Percentiles rank a stretch among this genome's conserved stretches.
These are phyloP conservation scores for Drosophila acutilabella DNA, from an alignment of 2,888 invertebrate species.

Conservation along the genomic window DNA sequence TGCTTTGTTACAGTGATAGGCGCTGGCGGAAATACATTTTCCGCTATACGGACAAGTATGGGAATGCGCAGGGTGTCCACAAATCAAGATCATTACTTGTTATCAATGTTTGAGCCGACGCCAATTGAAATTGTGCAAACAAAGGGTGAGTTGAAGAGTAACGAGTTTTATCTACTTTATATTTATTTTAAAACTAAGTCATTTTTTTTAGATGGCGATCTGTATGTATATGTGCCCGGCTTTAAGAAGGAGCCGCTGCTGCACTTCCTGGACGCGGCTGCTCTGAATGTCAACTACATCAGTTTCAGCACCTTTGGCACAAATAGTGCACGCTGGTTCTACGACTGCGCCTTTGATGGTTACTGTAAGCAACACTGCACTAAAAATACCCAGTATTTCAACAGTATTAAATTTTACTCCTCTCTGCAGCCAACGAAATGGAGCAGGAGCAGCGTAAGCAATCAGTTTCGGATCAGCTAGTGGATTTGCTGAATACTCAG, in stretches of 20 bases:
- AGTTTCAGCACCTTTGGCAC: conserved; percentile 90
- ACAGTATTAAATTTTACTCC: neutral
- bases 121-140: conserved; percentile 89
- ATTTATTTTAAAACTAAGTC: neutral
- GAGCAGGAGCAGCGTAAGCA: conserved; percentile 74
- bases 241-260: conserved; percentile 87
- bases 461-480: conserved; percentile 86
- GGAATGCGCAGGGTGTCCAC: conserved; percentile 87
- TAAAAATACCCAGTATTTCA: neutral
- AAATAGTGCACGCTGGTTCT: conserved; percentile 89
- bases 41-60: conserved; percentile 88
- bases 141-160: conserved; percentile 83
- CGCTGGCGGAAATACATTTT: conserved; percentile 90
- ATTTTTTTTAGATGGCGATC: conserved; percentile 86
- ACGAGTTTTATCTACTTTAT: neutral
- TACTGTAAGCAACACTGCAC: conserved; percentile 53
- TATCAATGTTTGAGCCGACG: conserved; percentile 88
- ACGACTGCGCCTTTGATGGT: conserved; percentile 87
- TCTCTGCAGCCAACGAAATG: conserved; percentile 70
- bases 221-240: conserved; percentile 88
- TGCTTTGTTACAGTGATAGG: conserved; percentile 86
- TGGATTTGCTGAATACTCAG: conserved; percentile 86
- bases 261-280: conserved; percentile 87
- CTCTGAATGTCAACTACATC: conserved; percentile 88
- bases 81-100: conserved; percentile 86